Conservation (phyloP, 2,888 invertebrate genomes). For the Epinotia bilunana region DNA sequence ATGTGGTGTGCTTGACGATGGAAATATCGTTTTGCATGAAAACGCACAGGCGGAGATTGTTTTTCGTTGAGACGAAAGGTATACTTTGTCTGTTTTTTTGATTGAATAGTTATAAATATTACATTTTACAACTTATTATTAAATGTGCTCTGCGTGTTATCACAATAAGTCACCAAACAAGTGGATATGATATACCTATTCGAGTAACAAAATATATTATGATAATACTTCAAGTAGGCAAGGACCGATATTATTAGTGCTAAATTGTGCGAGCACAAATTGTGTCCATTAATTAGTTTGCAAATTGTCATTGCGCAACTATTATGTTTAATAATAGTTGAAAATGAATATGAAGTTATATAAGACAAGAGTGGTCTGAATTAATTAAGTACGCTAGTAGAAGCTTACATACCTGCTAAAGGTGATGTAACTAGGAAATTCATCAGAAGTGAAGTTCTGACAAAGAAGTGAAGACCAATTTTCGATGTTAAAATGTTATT, state of each 20-base stretch:
- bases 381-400: slow-evolving; percentile 31
- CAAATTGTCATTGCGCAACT: slow-evolving; percentile 11
- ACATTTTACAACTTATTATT: slow-evolving; percentile 30
- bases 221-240: slow-evolving; percentile 7
- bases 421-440: slow-evolving; percentile 35
- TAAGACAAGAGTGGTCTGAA: slow-evolving; percentile 18
- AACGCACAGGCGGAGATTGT: slow-evolving; percentile 18
- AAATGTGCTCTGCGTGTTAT: slow-evolving; percentile 37
- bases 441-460: slow-evolving; percentile 49
- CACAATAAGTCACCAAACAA: slow-evolving; percentile 13
- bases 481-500: slow-evolving; percentile 57
- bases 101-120: slow-evolving; percentile 16
- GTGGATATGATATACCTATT: slow-evolving; percentile 6
- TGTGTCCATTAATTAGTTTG: slow-evolving; percentile 21
- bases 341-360: neutral
- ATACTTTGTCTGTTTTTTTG: slow-evolving; percentile 24
- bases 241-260: slow-evolving; percentile 22
- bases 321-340: neutral
- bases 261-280: slow-evolving; percentile 12
- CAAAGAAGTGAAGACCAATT: slow-evolving; percentile 56
- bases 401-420: slow-evolving; percentile 34
- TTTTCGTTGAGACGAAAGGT: neutral
- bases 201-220: slow-evolving; percentile 29
- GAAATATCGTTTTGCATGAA: slow-evolving; percentile 21
- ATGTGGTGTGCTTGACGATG: neutral